Conservation (phyloP, 2,888 invertebrate species). For the Ecliptopera silaceata region DNA sequence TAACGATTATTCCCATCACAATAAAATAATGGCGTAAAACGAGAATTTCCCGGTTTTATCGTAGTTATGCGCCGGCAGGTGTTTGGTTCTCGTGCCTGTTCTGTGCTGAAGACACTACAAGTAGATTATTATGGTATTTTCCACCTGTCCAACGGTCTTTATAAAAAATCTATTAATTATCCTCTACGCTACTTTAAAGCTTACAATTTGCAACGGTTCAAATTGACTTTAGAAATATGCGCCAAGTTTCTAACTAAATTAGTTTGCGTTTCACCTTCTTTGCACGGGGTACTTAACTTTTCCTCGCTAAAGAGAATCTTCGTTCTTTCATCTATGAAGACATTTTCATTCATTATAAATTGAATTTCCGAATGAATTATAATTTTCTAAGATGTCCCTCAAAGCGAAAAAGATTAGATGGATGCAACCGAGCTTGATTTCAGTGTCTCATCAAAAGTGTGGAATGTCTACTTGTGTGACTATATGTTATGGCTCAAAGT, state of each 20-base stretch:
- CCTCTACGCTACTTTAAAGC: background rate
- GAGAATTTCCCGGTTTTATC: conserved; percentile 42
- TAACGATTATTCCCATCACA: conserved; percentile 33
- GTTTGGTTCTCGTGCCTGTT: conserved; percentile 61
- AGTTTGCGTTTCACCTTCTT: conserved; percentile 12
- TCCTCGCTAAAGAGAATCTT: conserved; percentile 3
- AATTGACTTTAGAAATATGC: background rate
- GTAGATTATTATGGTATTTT: conserved; percentile 65
- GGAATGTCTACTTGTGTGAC: too few species aligned
- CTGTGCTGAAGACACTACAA: conserved; percentile 35
- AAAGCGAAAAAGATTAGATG: background rate
- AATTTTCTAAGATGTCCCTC: background rate
- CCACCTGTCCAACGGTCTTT: conserved; percentile 58
- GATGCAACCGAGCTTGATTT: background rate
- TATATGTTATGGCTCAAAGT: too few species aligned
- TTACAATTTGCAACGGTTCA: conserved; percentile 3
- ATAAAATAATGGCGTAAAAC: conserved; percentile 41
- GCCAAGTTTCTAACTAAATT: conserved; percentile 16
- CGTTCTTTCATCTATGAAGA: conserved; percentile 2
- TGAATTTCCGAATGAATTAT: background rate
- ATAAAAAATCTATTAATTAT: conserved; percentile 35
- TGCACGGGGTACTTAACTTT: conserved; percentile 5
- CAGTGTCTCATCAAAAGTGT: background rate
- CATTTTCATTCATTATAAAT: background rate
- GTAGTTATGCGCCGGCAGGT: conserved; percentile 61